Base-by-base conservation (phyloP, 2,888 invertebrate genomes). In the Trimorus sp. region DNA sequence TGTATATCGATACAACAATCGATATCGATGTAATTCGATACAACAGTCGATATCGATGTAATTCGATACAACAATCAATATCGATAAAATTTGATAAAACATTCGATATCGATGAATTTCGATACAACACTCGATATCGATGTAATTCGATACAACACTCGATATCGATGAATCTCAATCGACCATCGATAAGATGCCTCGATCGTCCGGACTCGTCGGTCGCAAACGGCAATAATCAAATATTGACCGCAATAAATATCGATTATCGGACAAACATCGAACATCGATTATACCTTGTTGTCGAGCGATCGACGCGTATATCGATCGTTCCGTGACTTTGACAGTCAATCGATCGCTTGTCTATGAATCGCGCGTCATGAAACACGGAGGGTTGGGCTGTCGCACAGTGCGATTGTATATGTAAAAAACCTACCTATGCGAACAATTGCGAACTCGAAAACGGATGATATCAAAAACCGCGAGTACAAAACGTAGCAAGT, bases 241-340 rank as follows among this genome's bases (percentile, higher is more conserved):
- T 77, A 63, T 77, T 66, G 62, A 78, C 54, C 42, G 71, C 53
- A 66, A 78, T 66, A 78, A 66, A 71, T 78, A 71, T 78, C 54
- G 66, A 66, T 75, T 75, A 78, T 78, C 66, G 65, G 71, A 71
- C 66, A 71, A 66, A 78, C 78, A 78, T 78, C 78, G 78, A 78
- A 78, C 78, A 78, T 78, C 59, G 78, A 71, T 78, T 71, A 78
- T 78, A 78, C 36, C 54, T 62, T 76, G 51, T 58, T 71, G 37
- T 60, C 37, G 60, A 62, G 38, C 45, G 1, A 78, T 70, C 65
- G 65, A 78, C 42, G 60, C 70, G 59, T n/a, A 16, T 40, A 59
- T 63, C 62, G 51, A 70, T 51, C 11, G n/a, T 37, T 49, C 37
- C 38, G 53, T 51, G 58, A 71, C 60, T 78, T 56, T 49, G 54